Evolutionary conservation across 1,140 invertebrate species (phyloP).

Genomic region (Procambarus clarkii): DNA sequence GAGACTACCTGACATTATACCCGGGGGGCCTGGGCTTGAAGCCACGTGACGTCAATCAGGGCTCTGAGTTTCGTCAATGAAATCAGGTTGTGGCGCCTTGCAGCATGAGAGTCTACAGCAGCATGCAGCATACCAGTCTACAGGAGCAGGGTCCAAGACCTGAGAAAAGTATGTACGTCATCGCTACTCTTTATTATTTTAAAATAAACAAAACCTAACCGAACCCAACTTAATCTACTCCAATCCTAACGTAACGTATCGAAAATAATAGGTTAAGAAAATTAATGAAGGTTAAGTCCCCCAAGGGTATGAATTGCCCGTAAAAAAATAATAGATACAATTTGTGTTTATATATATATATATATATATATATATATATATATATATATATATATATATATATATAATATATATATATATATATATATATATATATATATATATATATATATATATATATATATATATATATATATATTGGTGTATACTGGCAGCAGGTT

Average conservation of each 20-base stretch:
- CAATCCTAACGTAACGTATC: neutral
- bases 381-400: constrained; percentile 29
- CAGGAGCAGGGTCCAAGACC: neutral
- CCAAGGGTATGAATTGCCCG: neutral
- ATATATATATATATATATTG: too few species aligned
- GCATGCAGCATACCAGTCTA: neutral
- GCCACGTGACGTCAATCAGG: too few species aligned
- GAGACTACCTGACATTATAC: too few species aligned
- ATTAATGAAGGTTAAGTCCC: neutral
- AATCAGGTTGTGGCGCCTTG: too few species aligned
- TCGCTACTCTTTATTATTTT: neutral
- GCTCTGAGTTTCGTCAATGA: too few species aligned
- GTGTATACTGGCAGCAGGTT: too few species aligned
- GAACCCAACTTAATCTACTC: neutral
- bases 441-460: constrained; percentile 12
- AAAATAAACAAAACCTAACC: neutral
- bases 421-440: constrained; percentile 31
- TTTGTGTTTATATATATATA: neutral
- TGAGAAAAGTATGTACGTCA: neutral
- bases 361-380: constrained; percentile 5
- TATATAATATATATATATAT: constrained; percentile 25
- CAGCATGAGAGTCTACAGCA: too few species aligned
- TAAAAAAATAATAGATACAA: neutral
- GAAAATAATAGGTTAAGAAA: neutral
- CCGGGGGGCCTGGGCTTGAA: too few species aligned